Percentiles rank a stretch among this genome's conserved stretches.
These are phyloP conservation scores for Oreortyx pictus DNA, from an alignment of 2,797 vertebrate species.

Conservation along the genomic window DNA sequence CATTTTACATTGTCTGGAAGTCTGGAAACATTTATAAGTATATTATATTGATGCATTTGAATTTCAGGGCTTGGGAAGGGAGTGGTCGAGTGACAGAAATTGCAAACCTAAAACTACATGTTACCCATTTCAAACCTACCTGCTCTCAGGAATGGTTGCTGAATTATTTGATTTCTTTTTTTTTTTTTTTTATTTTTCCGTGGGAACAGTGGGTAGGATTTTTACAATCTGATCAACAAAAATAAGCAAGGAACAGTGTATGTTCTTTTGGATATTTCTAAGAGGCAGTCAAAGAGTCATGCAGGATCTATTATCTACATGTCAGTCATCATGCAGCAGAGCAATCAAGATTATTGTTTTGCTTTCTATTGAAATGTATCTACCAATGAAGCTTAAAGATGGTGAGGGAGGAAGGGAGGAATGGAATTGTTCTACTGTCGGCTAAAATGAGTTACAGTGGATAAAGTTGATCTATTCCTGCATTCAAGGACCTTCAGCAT, in stretches of 20 bases:
- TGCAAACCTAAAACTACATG: not conserved
- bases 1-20: constrained; percentile 51
- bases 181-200: not conserved
- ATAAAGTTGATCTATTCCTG: not conserved
- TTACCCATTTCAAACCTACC: not conserved
- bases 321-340: not conserved
- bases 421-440: not conserved
- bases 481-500: accelerated
- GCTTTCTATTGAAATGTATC: not conserved
- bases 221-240: not conserved
- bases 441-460: not conserved
- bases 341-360: not conserved
- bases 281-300: not conserved
- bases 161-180: not conserved
- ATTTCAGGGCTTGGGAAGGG: not conserved
- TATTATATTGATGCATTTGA: constrained; percentile 28
- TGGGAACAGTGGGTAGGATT: not conserved
- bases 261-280: not conserved
- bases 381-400: not conserved
- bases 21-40: constrained; percentile 62
- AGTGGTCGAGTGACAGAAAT: not conserved
- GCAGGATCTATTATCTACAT: not conserved
- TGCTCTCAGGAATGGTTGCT: not conserved
- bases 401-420: not conserved
- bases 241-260: not conserved